Base-by-base conservation (phyloP, 1,140 invertebrate genomes). In the Apocrypta bakeri region DNA sequence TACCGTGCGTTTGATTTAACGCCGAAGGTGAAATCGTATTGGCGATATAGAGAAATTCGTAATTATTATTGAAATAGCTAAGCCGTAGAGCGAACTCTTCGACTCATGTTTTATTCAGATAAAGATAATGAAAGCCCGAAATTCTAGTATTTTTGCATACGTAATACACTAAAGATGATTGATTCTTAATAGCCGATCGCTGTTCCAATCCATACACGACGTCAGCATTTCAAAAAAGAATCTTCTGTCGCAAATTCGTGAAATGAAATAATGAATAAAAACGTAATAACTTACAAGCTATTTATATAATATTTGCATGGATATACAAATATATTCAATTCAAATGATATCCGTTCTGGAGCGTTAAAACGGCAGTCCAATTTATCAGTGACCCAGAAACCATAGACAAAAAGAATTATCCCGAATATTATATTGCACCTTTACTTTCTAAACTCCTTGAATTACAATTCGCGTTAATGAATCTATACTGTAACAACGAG, bases 81-180 rank as follows among this genome's bases (percentile, higher is more conserved):
- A 75, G n/a, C n/a, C n/a, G n/a, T n/a, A n/a, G n/a, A 12, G 48
- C 27, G 6, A 21, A 24, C 17, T 63, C 29, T 64, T 61, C 8
- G 17, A 64, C 64, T 68, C 12, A 81, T 81, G 79, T 48, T 42
- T 81, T 81, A 81, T 81, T 81, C 79, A 80, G 42, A 42, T 29
- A 21, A 4, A 56, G 48, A 2, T 56, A 56, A 56, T 69, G 25
- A 37, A 21, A 56, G 42, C 48, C 48, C 48, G 48, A 6, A 56
- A 21, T 56, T 56, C 48, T 56, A 56, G 21, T 6, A n/a, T 56
- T n/a, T n/a, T 68, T 21, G 66, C 77, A 79, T 79, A n/a, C 29
- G 48, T 80, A 71, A 80, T 80, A 14, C 48, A 68, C n/a, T n/a
- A 63, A 72, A 72, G 29, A 81, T 73, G 79, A 72, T 74, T 40